Evolutionary conservation across 2,113 vertebrate genomes (phyloP), one percentile per base, ranked within the genome.

Genomic region (Cyprinodon variegatus): DNA sequence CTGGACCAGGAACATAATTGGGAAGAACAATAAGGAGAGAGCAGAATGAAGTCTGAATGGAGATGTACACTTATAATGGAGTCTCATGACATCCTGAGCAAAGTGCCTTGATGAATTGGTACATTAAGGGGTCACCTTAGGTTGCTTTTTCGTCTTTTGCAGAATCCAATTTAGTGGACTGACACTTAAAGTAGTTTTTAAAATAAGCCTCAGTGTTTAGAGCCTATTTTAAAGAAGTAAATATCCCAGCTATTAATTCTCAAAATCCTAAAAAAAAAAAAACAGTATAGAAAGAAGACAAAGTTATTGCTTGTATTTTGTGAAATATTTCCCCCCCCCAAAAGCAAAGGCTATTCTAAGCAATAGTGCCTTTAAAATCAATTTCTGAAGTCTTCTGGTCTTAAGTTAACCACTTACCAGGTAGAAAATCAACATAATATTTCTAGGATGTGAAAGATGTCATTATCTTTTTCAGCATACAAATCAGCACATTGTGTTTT

Each of bases 341-440:
- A 79, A 68, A 79, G 77, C 81, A 74, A 72, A 87, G 66, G 37
- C 66, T 6, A 12, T 70, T 80, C 68, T 36, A 68, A 77, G 88
- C 73, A 85, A 79, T 65, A 76, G 78, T 71, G 74, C 80, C 79
- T 86, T 87, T 74, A 88, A 74, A 90, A 86, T 89, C 86, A 83
- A 86, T 89, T 88, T 85, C 82, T 39, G 29, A 29, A 29, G 29
- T 29, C 29, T 29, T 29, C 1, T 29, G 60, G 74, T 83, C 77
- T 72, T 87, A 82, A 92, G 91, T 89, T 86, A 89, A 29, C 29
- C 29, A 29, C 29, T 29, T 29, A 29, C 1, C 29, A 29, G 29
- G 29, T 29, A 29, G 29, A 29, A 29, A 29, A 29, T 29, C 29
- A 29, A 29, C 29, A 29, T 29, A 29, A 29, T 29, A 29, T 1